Evolutionary conservation across 2,113 vertebrate species (phyloP).

Genomic region (Dipodomys spectabilis): DNA sequence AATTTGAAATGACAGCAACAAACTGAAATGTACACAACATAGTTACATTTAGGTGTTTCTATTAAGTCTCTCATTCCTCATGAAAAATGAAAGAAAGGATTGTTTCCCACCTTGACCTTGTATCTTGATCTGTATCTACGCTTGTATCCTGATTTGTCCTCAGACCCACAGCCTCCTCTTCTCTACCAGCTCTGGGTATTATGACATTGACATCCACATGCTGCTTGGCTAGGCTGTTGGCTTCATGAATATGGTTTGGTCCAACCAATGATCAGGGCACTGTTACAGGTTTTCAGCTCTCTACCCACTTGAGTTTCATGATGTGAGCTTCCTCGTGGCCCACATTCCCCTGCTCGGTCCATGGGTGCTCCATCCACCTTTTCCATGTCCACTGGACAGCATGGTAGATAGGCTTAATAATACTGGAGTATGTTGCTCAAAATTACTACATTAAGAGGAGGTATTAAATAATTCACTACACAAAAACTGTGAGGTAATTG

Average conservation of each 20-base stretch:
- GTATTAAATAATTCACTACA: neutral
- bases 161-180: neutral
- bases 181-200: neutral
- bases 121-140: neutral
- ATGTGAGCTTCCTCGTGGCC: neutral
- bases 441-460: neutral
- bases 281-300: neutral
- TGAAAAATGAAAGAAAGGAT: constrained; percentile 16
- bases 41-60: constrained; percentile 61
- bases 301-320: neutral
- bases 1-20: constrained; percentile 80
- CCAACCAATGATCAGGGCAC: neutral
- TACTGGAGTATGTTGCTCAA: neutral
- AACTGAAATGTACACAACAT: constrained; percentile 71
- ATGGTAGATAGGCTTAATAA: neutral
- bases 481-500: neutral
- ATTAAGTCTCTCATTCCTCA: constrained; percentile 74
- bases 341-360: neutral
- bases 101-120: neutral
- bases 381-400: neutral
- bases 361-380: no score
- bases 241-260: neutral
- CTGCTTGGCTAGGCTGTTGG: neutral
- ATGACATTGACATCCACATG: neutral
- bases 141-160: neutral